A percentile compares a stretch with the other conserved stretches of the same genome.
Conservation (phyloP, 2,888 invertebrate genomes). For the Pollenia angustigena region DNA sequence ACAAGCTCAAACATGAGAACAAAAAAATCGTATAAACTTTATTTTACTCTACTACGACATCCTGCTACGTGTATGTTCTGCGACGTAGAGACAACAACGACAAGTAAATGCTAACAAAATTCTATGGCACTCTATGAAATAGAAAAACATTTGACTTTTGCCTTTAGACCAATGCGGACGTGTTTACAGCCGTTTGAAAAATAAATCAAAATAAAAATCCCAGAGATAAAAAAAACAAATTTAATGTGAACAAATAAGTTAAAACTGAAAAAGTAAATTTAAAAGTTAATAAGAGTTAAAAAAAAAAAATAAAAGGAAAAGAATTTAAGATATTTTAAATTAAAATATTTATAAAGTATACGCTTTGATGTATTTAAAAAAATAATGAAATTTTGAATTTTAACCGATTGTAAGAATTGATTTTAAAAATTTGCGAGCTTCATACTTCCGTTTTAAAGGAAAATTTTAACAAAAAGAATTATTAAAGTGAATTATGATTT, state of each 20-base stretch:
- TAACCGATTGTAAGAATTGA: neutral
- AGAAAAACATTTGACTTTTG: constrained; percentile 79
- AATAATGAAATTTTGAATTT: neutral
- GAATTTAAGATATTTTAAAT: constrained; percentile 10
- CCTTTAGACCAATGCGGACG: constrained; percentile 80
- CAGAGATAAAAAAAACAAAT: constrained; percentile 8
- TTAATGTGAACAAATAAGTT: constrained; percentile 8
- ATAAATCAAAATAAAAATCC: constrained; percentile 30
- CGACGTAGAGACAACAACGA: neutral
- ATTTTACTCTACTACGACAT: constrained; percentile 51
- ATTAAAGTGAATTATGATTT: constrained; percentile 39
- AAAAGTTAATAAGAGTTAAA: neutral
- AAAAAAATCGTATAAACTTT: constrained; percentile 52
- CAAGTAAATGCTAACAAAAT: constrained; percentile 48
- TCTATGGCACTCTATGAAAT: constrained; percentile 55
- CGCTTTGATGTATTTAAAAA: constrained; percentile 15
- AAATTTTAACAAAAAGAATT: neutral
- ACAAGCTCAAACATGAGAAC: constrained; percentile 12
- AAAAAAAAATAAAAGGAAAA: constrained; percentile 13
- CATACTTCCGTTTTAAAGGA: no score
- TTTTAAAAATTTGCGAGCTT: neutral
- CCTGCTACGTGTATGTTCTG: constrained; percentile 25
- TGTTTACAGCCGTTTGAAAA: constrained; percentile 67
- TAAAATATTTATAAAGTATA: constrained; percentile 35
- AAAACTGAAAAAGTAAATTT: neutral